Percentiles rank a stretch among this genome's conserved stretches.
Evolutionary conservation across 2,888 invertebrate genomes (phyloP).

Genomic region (Melanargia galathea): DNA sequence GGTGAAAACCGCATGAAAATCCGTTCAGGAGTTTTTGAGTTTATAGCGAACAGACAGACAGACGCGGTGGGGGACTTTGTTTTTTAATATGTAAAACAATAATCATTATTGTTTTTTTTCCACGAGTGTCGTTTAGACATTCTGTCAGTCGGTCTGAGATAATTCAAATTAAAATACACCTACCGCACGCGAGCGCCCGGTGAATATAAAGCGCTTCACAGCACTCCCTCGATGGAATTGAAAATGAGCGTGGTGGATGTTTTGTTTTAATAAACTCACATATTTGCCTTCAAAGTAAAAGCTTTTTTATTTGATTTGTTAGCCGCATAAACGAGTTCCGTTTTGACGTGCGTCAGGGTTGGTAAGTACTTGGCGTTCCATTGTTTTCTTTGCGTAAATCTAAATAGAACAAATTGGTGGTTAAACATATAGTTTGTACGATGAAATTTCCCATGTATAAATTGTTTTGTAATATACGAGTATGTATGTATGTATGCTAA

Average conservation of each 20-base stretch:
- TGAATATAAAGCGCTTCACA: constrained; percentile 66
- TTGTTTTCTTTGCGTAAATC: constrained; percentile 21
- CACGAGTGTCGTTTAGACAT: constrained; percentile 64
- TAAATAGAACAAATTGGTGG: constrained; percentile 8
- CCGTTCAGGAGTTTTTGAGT: too few species aligned
- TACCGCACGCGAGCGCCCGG: constrained; percentile 64
- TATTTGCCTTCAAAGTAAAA: constrained; percentile 69
- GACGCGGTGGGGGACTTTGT: too few species aligned
- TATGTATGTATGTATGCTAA: not conserved
- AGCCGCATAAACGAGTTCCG: constrained; percentile 50
- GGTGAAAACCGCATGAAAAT: too few species aligned
- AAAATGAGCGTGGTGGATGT: constrained; percentile 69
- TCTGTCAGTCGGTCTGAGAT: constrained; percentile 74
- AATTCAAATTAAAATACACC: constrained; percentile 78
- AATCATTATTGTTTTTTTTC: constrained; percentile 67
- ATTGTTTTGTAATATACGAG: not conserved
- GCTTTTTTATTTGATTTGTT: constrained; percentile 70
- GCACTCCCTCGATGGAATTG: constrained; percentile 66
- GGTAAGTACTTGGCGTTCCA: constrained; percentile 43
- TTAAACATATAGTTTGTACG: not conserved
- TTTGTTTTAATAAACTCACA: constrained; percentile 77
- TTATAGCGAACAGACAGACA: too few species aligned
- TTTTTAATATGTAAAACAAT: too few species aligned
- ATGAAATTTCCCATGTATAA: not conserved
- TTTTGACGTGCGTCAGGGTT: constrained; percentile 48